These are phyloP conservation scores for Dinomys branickii DNA, from an alignment of 2,113 vertebrate species.

Conservation along the genomic window DNA sequence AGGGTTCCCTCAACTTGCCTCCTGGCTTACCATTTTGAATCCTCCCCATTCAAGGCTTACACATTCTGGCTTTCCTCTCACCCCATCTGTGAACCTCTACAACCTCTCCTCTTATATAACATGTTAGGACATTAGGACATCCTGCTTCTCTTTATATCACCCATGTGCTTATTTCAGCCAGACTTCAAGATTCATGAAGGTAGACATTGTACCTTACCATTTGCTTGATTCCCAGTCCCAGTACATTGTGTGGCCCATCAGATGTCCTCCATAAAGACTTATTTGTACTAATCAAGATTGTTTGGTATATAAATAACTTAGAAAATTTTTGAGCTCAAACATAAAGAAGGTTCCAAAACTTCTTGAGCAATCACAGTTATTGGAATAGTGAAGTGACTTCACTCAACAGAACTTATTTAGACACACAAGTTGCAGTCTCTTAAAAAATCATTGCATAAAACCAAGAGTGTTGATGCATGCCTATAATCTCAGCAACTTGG, in stretches of 20 bases:
- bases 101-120: neutral
- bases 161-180: too few species aligned
- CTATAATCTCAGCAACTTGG: neutral
- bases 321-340: neutral
- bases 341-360: neutral
- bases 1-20: neutral
- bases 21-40: neutral
- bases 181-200: neutral
- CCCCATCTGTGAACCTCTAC: neutral
- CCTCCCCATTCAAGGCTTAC: neutral
- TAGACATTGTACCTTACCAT: neutral
- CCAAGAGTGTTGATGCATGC: neutral
- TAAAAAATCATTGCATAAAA: neutral
- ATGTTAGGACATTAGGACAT: accelerated
- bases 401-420: neutral
- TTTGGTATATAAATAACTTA: neutral
- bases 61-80: neutral
- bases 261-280: neutral
- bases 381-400: neutral
- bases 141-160: neutral
- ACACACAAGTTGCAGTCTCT: neutral
- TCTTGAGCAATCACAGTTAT: neutral
- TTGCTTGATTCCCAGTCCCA: neutral
- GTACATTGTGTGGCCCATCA: neutral
- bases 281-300: neutral